phyloP scores from a whole-genome alignment of 2,113 vertebrate species.

The Epinephelus lanceolatus region DNA sequence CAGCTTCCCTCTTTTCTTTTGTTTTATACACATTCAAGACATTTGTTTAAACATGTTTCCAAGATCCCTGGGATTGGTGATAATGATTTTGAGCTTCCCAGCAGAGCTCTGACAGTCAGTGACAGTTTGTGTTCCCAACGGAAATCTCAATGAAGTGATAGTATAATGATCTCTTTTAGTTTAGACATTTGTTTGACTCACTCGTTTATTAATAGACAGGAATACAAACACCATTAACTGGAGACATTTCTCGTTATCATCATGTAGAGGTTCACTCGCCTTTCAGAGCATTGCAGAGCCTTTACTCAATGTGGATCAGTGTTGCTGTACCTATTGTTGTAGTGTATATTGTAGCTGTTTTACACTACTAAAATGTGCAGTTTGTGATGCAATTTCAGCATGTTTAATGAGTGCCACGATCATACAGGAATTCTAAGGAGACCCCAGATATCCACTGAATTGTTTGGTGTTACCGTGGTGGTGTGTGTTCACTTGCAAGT shows the following conservation, averaged over 20 bases:
- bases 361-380: not conserved
- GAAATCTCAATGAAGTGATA: slow-evolving; percentile 51
- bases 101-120: slow-evolving; percentile 25
- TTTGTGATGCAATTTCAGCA: not conserved
- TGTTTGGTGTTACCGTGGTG: not conserved
- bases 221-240: slow-evolving; percentile 42
- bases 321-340: not conserved
- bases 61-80: slow-evolving; percentile 14
- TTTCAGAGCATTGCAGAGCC: not conserved
- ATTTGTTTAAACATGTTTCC: slow-evolving; percentile 41
- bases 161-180: slow-evolving; percentile 37
- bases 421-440: not conserved
- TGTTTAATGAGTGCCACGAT: not conserved
- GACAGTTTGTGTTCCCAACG: slow-evolving; percentile 55
- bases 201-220: slow-evolving; percentile 17
- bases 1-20: slow-evolving; percentile 46
- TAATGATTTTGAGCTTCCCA: slow-evolving; percentile 56
- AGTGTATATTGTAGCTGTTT: not conserved
- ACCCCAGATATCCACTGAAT: not conserved
- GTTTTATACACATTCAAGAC: slow-evolving; percentile 40
- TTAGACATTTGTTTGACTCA: slow-evolving; percentile 57
- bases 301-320: not conserved
- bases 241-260: slow-evolving; percentile 13
- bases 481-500: too few relatives aligned
- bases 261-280: not conserved